phyloP scores from a whole-genome alignment of 2,888 invertebrate species.

The Melieria crassipennis region DNA sequence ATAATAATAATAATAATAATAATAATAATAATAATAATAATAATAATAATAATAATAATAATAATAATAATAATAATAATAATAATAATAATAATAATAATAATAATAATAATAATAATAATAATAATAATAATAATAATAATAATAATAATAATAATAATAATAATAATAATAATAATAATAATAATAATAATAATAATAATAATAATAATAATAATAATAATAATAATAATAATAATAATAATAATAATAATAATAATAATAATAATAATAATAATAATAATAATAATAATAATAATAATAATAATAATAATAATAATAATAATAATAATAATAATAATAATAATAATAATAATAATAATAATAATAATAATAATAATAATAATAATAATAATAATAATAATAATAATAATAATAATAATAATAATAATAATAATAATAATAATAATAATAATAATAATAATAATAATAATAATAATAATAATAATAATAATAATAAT shows the following conservation, averaged over 20 bases:
- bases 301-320: constrained; percentile 4
- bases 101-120: constrained; percentile 4
- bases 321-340: constrained; percentile 4
- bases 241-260: constrained; percentile 4
- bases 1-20: constrained; percentile 4
- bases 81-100: constrained; percentile 4
- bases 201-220: constrained; percentile 4
- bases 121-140: constrained; percentile 4
- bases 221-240: constrained; percentile 4
- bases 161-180: constrained; percentile 4
- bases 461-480: constrained; percentile 4
- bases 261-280: constrained; percentile 4
- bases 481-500: constrained; percentile 4
- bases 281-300: constrained; percentile 4
- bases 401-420: constrained; percentile 4
- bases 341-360: constrained; percentile 4
- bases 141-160: constrained; percentile 4
- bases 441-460: constrained; percentile 4
- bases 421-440: constrained; percentile 4
- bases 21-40: constrained; percentile 4
- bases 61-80: constrained; percentile 4
- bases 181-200: constrained; percentile 4
- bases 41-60: constrained; percentile 4
- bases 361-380: constrained; percentile 4
- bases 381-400: constrained; percentile 4